These are phyloP conservation scores for Sebastes cheni DNA, from an alignment of 2,797 vertebrate species.

Conservation along the genomic window DNA sequence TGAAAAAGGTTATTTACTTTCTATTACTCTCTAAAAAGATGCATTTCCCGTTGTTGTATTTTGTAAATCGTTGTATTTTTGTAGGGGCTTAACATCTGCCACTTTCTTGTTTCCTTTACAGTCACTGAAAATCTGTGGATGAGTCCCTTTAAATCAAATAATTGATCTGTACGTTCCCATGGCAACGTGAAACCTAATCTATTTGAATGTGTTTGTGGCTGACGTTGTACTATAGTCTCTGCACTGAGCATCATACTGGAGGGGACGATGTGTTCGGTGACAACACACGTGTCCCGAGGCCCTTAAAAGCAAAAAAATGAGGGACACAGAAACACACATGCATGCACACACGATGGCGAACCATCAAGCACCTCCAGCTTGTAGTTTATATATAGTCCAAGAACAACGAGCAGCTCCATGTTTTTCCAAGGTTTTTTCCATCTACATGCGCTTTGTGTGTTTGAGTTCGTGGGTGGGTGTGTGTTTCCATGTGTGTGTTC, in stretches of 20 bases:
- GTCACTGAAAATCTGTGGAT: background rate
- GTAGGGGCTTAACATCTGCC: background rate
- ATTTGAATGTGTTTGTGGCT: background rate
- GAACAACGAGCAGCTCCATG: constrained; percentile 32
- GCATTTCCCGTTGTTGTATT: too few relatives aligned
- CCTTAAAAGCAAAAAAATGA: constrained; percentile 7
- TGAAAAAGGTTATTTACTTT: too few relatives aligned
- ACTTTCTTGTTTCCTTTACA: background rate
- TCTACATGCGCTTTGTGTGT: constrained; percentile 27
- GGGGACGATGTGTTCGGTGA: background rate
- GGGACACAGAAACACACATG: background rate
- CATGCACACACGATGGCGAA: background rate
- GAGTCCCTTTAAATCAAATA: constrained; percentile 25
- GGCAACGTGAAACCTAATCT: background rate
- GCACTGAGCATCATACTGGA: background rate
- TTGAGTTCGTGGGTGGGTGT: constrained; percentile 27
- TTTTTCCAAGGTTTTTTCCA: constrained; percentile 36
- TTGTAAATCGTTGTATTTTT: too few relatives aligned
- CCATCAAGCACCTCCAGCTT: constrained; percentile 9
- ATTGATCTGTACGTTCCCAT: constrained; percentile 1
- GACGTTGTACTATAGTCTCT: background rate
- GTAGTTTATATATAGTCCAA: constrained; percentile 52
- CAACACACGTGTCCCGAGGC: background rate
- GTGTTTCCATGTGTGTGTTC: constrained; percentile 34
- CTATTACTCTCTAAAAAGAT: too few relatives aligned